phyloP scores from a whole-genome alignment of 2,797 vertebrate genomes.

The Hippocampus kuda region DNA sequence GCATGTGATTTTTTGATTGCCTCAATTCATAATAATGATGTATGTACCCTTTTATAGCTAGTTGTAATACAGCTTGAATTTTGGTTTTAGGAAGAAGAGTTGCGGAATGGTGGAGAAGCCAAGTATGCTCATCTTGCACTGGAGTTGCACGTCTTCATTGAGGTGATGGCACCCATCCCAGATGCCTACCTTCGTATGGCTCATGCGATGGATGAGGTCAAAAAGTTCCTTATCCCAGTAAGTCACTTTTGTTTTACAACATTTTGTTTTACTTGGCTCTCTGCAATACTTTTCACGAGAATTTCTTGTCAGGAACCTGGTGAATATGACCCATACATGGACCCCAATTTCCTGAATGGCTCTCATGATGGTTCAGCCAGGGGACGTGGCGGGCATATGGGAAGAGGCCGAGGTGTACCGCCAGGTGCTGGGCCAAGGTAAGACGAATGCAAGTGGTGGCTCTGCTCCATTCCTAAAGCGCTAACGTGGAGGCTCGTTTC shows the following conservation, averaged over 20 bases:
- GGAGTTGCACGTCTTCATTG: conserved; percentile 94
- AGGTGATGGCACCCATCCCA: conserved; percentile 89
- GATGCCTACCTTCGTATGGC: conserved; percentile 94
- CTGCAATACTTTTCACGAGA: not conserved
- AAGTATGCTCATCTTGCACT: conserved; percentile 93
- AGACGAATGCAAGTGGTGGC: not conserved
- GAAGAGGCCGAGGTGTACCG: conserved; percentile 83
- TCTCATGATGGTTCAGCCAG: conserved; percentile 77
- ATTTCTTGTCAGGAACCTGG: conserved; percentile 75
- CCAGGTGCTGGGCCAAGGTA: conserved; percentile 82
- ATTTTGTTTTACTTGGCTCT: not conserved
- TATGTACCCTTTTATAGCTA: not conserved
- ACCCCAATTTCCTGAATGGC: conserved; percentile 89
- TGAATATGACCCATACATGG: conserved; percentile 89
- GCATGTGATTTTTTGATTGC: not conserved
- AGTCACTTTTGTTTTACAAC: conserved; percentile 20
- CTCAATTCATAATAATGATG: not conserved
- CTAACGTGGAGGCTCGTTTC: not conserved
- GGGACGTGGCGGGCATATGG: conserved; percentile 78
- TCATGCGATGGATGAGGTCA: conserved; percentile 96
- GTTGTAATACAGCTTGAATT: not conserved
- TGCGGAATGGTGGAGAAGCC: conserved; percentile 87
- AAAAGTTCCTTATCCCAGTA: conserved; percentile 96
- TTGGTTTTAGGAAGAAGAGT: conserved; percentile 79
- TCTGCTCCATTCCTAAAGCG: not conserved